Base-by-base conservation (phyloP, 2,113 vertebrate species). In the Actenoides lindsayi region DNA sequence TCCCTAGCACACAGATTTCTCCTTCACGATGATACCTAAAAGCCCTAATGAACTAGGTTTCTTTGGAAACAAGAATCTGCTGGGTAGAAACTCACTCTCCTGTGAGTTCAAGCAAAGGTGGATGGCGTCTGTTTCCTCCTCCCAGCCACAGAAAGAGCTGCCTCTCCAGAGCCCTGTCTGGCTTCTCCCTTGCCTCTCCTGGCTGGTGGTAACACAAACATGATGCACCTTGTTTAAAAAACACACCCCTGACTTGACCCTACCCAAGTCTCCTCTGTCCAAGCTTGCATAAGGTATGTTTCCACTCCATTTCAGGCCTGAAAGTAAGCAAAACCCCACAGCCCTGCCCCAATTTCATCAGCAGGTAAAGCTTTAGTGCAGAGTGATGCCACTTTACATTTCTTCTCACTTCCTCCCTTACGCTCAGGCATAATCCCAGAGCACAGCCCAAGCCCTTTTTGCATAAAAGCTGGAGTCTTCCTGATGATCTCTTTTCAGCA, bases 241-340 rank as follows among this genome's bases (percentile, higher is more conserved):
- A 17, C 13, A 28, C 8, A 19, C 2, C 0, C 5, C 8, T 1
- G 1, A 1, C 37, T 16, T 57, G 9, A 76, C 16, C 28, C 69
- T 64, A 25, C 5, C 11, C 0, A 1, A 48, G 41, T 33, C 60
- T 50, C 17, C 9, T 74, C 59, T 20, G 13, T 15, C 63, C 41
- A 53, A 30, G 8, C 10, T 41, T 39, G 6, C 4, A 0, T 14
- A 18, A 30, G 5, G 3, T 8, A 4, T 8, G 1, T 60, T 90
- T 51, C 67, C 16, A 2, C 16, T 64, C 44, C 7, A 4, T 51
- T 51, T 46, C 48, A 82, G 30, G 8, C 39, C 51, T 60, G 18
- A 9, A 71, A 63, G 42, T 21, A 73, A 65, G 18, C 4, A 33
- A 86, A 62, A 30, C 3, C 8, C 41, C 17, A 24, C 13, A 73